phyloP scores from a whole-genome alignment of 1,140 invertebrate species.

The Drosophila seguyi region DNA sequence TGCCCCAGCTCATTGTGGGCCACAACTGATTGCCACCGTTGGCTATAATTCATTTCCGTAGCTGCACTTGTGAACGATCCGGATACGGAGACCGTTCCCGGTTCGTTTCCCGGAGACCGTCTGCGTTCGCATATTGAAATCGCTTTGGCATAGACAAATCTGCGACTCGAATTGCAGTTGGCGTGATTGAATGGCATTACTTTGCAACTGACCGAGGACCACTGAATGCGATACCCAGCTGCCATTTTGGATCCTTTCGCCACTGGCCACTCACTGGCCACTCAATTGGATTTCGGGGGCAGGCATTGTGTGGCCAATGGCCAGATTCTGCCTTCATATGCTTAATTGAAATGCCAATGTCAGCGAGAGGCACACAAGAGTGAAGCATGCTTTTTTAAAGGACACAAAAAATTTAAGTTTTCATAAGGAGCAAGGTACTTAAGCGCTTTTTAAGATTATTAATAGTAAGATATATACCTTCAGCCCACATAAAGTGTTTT shows the following conservation, averaged over 20 bases:
- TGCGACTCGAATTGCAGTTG: conserved; percentile 24
- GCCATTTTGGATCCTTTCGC: conserved; percentile 7
- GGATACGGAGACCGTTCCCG: neutral
- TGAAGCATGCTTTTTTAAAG: neutral
- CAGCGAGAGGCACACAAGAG: neutral
- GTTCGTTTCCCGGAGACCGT: neutral
- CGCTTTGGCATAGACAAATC: conserved; percentile 47
- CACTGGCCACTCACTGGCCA: conserved; percentile 27
- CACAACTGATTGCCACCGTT: conserved; percentile 40
- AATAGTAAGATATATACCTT: neutral
- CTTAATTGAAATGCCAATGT: conserved; percentile 53
- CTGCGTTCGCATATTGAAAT: conserved; percentile 38
- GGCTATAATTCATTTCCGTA: conserved; percentile 52
- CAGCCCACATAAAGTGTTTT: neutral
- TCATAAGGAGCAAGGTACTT: neutral
- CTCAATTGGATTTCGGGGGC: conserved; percentile 53
- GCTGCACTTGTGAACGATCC: conserved; percentile 35
- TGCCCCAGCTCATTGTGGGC: conserved; percentile 40
- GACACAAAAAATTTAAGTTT: neutral
- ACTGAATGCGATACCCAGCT: conserved; percentile 19
- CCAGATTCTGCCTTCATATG: conserved; percentile 28
- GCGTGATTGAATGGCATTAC: conserved; percentile 46
- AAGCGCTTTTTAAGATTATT: neutral
- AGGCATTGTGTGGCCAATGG: conserved; percentile 43
- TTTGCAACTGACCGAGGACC: conserved; percentile 19